Evolutionary conservation across 2,888 invertebrate genomes (phyloP).

Genomic region (Hirtodrosophila alboralis): DNA sequence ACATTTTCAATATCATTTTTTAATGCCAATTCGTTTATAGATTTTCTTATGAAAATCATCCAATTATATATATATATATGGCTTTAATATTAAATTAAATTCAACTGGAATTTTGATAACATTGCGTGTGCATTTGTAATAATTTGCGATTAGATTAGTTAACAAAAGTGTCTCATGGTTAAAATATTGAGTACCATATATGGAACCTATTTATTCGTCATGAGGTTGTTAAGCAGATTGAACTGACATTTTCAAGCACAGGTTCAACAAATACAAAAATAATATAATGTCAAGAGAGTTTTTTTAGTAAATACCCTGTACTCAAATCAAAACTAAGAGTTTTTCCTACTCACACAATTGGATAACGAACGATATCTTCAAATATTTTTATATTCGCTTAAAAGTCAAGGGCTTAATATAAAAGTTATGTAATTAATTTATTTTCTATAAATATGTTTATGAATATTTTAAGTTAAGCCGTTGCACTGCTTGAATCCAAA

Average conservation of each 20-base stretch:
- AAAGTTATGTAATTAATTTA: too few species aligned
- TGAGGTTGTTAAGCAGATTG: constrained; percentile 9
- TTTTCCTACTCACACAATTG: too few species aligned
- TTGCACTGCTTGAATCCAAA: too few species aligned
- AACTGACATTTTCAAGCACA: constrained; percentile 20
- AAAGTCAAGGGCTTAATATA: too few species aligned
- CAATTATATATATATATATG: too few species aligned
- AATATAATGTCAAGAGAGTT: background rate
- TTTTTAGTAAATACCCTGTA: constrained; percentile 1
- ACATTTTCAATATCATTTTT: background rate
- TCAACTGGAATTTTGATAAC: constrained; percentile 8
- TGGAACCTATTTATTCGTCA: constrained; percentile 25
- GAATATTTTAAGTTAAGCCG: too few species aligned
- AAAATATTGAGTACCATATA: constrained; percentile 17
- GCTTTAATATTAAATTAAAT: background rate
- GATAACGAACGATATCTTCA: too few species aligned
- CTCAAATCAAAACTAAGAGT: background rate
- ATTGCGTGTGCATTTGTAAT: constrained; percentile 5
- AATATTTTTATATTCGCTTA: too few species aligned
- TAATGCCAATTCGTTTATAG: constrained; percentile 6
- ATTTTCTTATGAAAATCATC: background rate
- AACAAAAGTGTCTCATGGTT: constrained; percentile 17
- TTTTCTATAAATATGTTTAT: too few species aligned
- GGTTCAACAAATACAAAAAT: background rate
- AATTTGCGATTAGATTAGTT: constrained; percentile 33